A percentile compares a stretch with the other conserved stretches of the same genome.
phyloP scores from a whole-genome alignment of 2,113 vertebrate species.

The Pseudopipra pipra region DNA sequence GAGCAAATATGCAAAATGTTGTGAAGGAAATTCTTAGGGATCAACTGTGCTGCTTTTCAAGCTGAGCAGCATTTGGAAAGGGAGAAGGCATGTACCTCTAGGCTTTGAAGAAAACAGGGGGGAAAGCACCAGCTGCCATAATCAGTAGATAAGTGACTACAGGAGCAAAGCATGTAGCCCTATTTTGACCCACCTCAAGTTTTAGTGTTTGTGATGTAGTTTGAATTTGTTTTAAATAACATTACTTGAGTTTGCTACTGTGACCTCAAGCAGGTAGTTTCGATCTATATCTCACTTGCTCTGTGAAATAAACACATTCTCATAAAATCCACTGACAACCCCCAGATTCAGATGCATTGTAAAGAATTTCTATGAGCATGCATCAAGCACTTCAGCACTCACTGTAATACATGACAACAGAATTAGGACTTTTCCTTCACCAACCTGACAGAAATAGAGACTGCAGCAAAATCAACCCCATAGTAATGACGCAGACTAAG shows the following conservation, averaged over 20 bases:
- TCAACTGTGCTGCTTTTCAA: slow-evolving; percentile 29
- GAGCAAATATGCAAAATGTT: slow-evolving; percentile 2
- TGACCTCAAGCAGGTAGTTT: neutral
- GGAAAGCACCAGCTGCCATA: neutral
- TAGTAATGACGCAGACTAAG: neutral
- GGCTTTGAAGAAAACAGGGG: neutral
- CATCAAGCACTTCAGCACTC: neutral
- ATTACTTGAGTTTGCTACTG: neutral
- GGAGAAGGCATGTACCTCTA: neutral
- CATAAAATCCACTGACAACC: neutral
- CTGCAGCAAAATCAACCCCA: neutral
- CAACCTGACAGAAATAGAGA: neutral
- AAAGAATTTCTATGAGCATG: neutral
- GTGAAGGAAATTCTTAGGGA: slow-evolving; percentile 50
- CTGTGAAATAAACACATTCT: neutral
- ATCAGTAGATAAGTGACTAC: neutral
- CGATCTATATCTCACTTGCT: neutral
- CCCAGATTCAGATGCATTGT: neutral
- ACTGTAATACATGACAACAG: neutral
- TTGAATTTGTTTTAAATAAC: neutral
- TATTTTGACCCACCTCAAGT: neutral
- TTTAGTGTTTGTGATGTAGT: neutral
- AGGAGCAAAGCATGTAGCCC: neutral
- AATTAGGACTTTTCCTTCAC: neutral
- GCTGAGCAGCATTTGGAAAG: neutral